These are phyloP conservation scores for Phyllotis vaccarum DNA, from an alignment of 2,797 vertebrate species.

Conservation along the genomic window DNA sequence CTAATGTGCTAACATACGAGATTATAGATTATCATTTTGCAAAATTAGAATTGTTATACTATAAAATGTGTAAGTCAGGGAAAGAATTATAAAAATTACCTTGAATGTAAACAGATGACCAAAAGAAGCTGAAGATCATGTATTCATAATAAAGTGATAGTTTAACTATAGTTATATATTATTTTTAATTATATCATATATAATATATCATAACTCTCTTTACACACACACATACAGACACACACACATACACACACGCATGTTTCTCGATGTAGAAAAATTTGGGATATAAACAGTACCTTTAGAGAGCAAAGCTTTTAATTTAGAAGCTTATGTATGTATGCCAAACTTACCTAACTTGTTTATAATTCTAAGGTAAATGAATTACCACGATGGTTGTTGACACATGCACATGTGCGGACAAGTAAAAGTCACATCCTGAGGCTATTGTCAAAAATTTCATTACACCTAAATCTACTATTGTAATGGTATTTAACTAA, in stretches of 20 bases:
- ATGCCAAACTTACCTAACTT: conserved; percentile 46
- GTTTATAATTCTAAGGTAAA: conserved; percentile 55
- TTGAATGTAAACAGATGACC: neutral
- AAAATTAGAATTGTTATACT: too few relatives aligned
- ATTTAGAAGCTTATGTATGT: neutral
- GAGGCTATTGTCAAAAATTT: conserved; percentile 38
- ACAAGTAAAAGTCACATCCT: conserved; percentile 45
- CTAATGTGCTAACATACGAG: too few relatives aligned
- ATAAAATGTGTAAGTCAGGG: neutral
- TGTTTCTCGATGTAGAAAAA: neutral
- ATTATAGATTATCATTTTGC: neutral
- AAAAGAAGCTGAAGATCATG: neutral
- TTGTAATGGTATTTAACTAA: neutral
- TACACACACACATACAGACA: neutral
- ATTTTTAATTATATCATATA: neutral
- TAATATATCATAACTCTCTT: neutral
- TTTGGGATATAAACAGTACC: neutral
- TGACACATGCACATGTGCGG: conserved; percentile 48
- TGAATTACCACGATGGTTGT: neutral
- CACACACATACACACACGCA: neutral
- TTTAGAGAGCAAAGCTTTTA: neutral
- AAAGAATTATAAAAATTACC: conserved; percentile 12
- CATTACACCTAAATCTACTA: neutral
- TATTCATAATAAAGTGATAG: neutral
- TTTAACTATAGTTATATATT: neutral